Base-by-base conservation (phyloP, 2,113 vertebrate genomes). In the Ranitomeya imitator region DNA sequence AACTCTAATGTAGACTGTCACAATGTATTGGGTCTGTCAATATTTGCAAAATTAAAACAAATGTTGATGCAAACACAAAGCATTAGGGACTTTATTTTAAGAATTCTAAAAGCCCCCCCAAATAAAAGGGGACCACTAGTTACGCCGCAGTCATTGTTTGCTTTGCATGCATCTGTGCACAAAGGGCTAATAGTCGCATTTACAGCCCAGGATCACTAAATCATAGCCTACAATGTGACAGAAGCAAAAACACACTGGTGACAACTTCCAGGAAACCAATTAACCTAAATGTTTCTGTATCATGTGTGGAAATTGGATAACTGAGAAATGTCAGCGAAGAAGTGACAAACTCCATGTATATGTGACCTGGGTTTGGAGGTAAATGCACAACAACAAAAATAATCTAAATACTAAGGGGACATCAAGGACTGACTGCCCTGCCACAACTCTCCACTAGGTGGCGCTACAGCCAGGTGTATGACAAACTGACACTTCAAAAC, bases 191-290 rank as follows among this genome's bases (percentile, higher is more conserved):
- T 45, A 3, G 1, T 8, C 73, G 4, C 2, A 19, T 76, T 76
- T 21, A 19, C 73, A 11, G 73, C 73, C 0, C 12, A 57, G 55
- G 8, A 9, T 52, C 45, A 12, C 8, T 52, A 52, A 9, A 52
- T 21, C 45, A 8, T 45, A 37, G 31, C 9, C 73, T 19, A 52
- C 45, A 76, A 52, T 21, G 45, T 52, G 73, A 52, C 73, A 19
- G 8, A 21, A 76, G 10, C 18, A 52, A 76, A 45, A 45, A 76
- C 73, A 76, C 16, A 76, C 7, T 18, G 18, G 73, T 52, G 73
- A 76, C 73, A 76, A 21, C 73, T 76, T 76, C 73, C 45, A 76
- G 73, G 73, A 76, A 76, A 76, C 73, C 73, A 76, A 76, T 74
- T 51, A 74, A 16, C 8, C 31, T 10, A 15, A 16, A 74, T 74